phyloP scores from a whole-genome alignment of 2,113 vertebrate species.

The Chauna torquata region DNA sequence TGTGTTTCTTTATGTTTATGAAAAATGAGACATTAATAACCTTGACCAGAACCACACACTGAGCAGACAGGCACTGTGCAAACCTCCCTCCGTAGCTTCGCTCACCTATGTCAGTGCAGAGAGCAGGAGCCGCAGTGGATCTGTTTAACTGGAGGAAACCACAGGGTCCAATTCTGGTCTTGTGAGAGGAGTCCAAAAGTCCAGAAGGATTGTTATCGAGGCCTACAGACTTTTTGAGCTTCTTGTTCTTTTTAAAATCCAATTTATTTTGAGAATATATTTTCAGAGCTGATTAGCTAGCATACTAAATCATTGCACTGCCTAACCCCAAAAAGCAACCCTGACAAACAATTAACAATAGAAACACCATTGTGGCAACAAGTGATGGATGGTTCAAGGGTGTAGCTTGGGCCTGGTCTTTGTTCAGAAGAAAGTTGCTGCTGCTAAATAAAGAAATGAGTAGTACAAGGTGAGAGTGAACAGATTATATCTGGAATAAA shows the following conservation, averaged over 20 bases:
- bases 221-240: background rate
- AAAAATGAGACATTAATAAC: slow-evolving; percentile 42
- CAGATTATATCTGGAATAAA: slow-evolving; percentile 30
- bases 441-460: slow-evolving; percentile 67
- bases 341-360: slow-evolving; percentile 70
- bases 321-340: slow-evolving; percentile 50
- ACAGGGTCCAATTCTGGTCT: background rate
- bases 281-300: slow-evolving; percentile 33
- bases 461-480: slow-evolving; percentile 41
- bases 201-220: background rate
- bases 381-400: slow-evolving; percentile 66
- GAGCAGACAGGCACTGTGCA: background rate
- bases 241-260: fast-evolving
- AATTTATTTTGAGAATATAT: slow-evolving; percentile 16
- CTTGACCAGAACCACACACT: background rate
- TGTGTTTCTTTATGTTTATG: slow-evolving; percentile 35
- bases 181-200: background rate
- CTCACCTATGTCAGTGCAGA: background rate
- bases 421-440: slow-evolving; percentile 63
- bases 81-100: background rate
- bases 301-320: background rate
- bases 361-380: slow-evolving; percentile 52
- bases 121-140: background rate
- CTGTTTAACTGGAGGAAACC: background rate
- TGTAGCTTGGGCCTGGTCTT: slow-evolving; percentile 51